phyloP scores from a whole-genome alignment of 2,113 vertebrate species.

The Pica pica region DNA sequence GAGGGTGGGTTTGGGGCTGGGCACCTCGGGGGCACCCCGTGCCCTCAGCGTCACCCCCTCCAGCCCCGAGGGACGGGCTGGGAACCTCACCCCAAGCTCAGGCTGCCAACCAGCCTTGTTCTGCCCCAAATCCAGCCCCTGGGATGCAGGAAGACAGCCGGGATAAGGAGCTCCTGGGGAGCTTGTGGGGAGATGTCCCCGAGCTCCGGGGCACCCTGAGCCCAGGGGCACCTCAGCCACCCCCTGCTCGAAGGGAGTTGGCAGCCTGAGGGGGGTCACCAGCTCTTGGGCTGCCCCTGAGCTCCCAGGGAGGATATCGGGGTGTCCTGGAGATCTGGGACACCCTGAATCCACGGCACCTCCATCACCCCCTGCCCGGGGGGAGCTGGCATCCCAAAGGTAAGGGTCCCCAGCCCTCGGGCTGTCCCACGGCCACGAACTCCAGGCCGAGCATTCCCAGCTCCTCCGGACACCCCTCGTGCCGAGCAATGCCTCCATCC shows the following conservation, averaged over 20 bases:
- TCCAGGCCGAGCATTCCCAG: background rate
- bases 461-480: rapidly evolving
- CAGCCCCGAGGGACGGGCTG: background rate
- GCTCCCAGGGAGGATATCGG: too few relatives aligned
- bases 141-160: background rate
- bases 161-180: background rate
- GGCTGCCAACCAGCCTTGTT: background rate
- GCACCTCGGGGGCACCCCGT: background rate
- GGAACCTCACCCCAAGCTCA: rapidly evolving
- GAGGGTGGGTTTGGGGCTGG: background rate
- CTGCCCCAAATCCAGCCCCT: background rate
- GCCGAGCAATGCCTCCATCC: background rate
- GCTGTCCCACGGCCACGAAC: rapidly evolving
- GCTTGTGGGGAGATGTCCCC: background rate
- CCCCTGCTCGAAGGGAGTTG: background rate
- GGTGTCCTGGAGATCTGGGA: background rate
- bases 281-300: background rate
- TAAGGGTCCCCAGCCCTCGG: too few relatives aligned
- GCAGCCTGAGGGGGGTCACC: background rate
- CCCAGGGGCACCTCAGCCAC: background rate
- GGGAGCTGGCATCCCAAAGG: background rate
- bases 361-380: rapidly evolving
- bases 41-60: background rate
- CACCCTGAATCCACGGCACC: rapidly evolving
- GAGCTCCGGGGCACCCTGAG: too few relatives aligned